These are phyloP conservation scores for Tachina grossa DNA, from an alignment of 2,888 invertebrate genomes.

Conservation along the genomic window DNA sequence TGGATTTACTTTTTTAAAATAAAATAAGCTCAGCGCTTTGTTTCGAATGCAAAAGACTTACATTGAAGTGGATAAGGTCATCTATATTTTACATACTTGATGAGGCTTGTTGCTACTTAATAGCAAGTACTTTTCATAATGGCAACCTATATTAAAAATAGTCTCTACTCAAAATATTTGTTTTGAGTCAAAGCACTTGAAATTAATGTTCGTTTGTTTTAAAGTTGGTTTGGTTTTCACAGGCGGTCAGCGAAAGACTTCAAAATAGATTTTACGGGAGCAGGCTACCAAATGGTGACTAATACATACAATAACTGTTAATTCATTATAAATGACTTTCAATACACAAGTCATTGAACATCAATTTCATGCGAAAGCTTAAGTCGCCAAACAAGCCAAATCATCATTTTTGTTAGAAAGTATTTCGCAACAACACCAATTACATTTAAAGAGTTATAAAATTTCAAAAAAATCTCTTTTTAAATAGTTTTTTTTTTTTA, in stretches of 20 bases:
- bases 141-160: no score
- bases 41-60: not conserved
- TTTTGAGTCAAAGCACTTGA: no score
- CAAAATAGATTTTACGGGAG: no score
- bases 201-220: no score
- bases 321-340: not conserved
- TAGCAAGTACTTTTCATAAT: no score
- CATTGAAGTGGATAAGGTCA: not conserved
- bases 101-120: not conserved
- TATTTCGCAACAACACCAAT: constrained; percentile 3
- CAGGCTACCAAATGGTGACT: no score
- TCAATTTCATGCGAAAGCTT: constrained; percentile 15
- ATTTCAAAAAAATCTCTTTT: constrained; percentile 20
- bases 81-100: not conserved
- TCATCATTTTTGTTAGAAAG: constrained; percentile 38
- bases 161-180: no score
- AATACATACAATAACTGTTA: no score
- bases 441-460: constrained; percentile 3
- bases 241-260: no score
- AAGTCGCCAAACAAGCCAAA: not conserved
- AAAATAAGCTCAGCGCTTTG: not conserved
- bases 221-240: no score
- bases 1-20: not conserved
- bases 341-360: not conserved
- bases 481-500: constrained; percentile 39